Conservation (phyloP, 2,797 vertebrate genomes). For the Coendou prehensilis region DNA sequence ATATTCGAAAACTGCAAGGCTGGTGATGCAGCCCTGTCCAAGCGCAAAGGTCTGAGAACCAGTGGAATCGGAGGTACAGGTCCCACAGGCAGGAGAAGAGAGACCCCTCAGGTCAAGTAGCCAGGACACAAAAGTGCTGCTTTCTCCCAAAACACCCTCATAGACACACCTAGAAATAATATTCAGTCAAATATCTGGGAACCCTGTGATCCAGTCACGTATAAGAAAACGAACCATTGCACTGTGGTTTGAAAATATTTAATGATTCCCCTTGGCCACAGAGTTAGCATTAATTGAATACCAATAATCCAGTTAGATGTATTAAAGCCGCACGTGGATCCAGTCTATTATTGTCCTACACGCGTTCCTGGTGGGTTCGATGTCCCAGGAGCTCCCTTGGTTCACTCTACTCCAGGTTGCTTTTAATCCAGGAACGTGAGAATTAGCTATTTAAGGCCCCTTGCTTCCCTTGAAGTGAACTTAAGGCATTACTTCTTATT, state of each 20-base stretch:
- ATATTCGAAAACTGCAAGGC: not conserved
- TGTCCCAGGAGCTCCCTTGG: not conserved
- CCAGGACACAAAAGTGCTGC: not conserved
- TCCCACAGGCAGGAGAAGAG: not conserved
- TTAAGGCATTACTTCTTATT: not conserved
- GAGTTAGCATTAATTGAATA: not conserved
- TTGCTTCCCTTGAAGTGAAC: not conserved
- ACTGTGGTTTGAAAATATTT: not conserved
- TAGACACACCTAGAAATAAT: not conserved
- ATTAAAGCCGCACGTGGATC: not conserved
- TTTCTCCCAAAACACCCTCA: not conserved
- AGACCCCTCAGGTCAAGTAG: not conserved
- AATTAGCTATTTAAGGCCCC: not conserved
- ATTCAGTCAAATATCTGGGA: not conserved
- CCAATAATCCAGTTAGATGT: not conserved
- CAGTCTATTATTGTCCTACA: rapidly evolving
- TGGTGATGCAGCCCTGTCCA: too few relatives aligned
- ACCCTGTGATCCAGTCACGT: not conserved
- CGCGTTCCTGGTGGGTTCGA: not conserved
- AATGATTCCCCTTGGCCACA: not conserved
- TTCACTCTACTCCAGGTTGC: too few relatives aligned
- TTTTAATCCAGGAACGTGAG: not conserved
- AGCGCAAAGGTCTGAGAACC: not conserved
- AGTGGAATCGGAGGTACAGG: rapidly evolving
- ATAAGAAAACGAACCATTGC: not conserved